Evolutionary conservation across 2,797 vertebrate genomes (phyloP).

Genomic region (Epinephelus awoara): DNA sequence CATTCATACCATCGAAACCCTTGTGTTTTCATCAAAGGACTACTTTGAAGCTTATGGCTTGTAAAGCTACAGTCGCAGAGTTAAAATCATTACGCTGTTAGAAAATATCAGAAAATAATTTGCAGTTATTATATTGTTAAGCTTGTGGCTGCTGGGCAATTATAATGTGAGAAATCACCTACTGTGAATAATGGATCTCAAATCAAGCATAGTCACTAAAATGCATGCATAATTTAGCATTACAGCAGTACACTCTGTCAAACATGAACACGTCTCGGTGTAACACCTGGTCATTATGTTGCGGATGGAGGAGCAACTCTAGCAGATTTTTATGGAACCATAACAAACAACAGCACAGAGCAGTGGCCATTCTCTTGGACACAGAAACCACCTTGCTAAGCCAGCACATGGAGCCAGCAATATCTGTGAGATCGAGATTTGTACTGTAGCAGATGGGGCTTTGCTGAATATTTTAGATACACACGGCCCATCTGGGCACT

Average conservation of each 20-base stretch:
- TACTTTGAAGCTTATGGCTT: neutral
- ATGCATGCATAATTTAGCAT: conserved; percentile 56
- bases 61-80: neutral
- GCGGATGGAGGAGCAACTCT: conserved; percentile 40
- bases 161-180: conserved; percentile 24
- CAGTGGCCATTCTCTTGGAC: conserved; percentile 69
- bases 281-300: conserved; percentile 67
- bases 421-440: conserved; percentile 69
- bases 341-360: conserved; percentile 68
- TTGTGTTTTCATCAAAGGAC: neutral
- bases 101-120: conserved; percentile 22
- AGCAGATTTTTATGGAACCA: conserved; percentile 70
- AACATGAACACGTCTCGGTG: conserved; percentile 42
- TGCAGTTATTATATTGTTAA: conserved; percentile 10
- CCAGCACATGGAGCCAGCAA: conserved; percentile 71
- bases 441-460: conserved; percentile 76
- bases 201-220: conserved; percentile 41
- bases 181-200: conserved; percentile 52
- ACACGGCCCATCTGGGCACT: conserved; percentile 68
- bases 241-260: conserved; percentile 33
- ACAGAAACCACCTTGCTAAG: conserved; percentile 54
- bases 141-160: conserved; percentile 27
- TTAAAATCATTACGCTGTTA: conserved; percentile 14
- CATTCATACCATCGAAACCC: neutral
- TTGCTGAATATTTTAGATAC: conserved; percentile 76